These are phyloP conservation scores for Chironomus striatipennis DNA, from an alignment of 1,140 invertebrate species.

Conservation along the genomic window DNA sequence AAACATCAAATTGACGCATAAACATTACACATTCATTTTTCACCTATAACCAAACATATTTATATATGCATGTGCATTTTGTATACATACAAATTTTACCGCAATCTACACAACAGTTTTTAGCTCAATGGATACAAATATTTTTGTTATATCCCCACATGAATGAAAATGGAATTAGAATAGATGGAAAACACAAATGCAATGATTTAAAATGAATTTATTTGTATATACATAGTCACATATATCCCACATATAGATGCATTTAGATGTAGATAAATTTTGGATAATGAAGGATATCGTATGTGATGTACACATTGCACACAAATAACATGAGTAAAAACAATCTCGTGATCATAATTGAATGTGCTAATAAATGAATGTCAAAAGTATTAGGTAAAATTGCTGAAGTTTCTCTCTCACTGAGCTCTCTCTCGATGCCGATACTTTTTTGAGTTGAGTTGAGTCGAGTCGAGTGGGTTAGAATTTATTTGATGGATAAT, in stretches of 20 bases:
- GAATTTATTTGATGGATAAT: too few species aligned
- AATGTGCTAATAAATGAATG: constrained; percentile 9
- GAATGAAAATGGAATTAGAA: too few species aligned
- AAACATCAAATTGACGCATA: constrained; percentile 13
- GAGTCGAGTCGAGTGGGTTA: not conserved
- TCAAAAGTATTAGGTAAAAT: constrained; percentile 8
- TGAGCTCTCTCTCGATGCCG: not conserved
- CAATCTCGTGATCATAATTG: constrained; percentile 13
- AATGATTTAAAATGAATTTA: constrained; percentile 3
- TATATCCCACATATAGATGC: too few species aligned
- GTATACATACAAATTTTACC: too few species aligned
- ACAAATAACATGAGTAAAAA: constrained; percentile 6
- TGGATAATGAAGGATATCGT: not conserved
- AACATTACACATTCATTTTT: constrained; percentile 9
- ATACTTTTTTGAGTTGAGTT: not conserved
- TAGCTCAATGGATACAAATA: too few species aligned
- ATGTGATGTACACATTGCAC: not conserved
- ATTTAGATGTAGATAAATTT: too few species aligned
- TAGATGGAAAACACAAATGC: not conserved
- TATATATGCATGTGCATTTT: too few species aligned
- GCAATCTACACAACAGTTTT: too few species aligned
- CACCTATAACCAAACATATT: not conserved
- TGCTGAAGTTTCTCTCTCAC: not conserved
- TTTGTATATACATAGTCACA: too few species aligned
- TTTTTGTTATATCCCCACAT: too few species aligned